A percentile compares a stretch with the other conserved stretches of the same genome.
Conservation (phyloP, 2,888 invertebrate species). For the Xylophagus ater region DNA sequence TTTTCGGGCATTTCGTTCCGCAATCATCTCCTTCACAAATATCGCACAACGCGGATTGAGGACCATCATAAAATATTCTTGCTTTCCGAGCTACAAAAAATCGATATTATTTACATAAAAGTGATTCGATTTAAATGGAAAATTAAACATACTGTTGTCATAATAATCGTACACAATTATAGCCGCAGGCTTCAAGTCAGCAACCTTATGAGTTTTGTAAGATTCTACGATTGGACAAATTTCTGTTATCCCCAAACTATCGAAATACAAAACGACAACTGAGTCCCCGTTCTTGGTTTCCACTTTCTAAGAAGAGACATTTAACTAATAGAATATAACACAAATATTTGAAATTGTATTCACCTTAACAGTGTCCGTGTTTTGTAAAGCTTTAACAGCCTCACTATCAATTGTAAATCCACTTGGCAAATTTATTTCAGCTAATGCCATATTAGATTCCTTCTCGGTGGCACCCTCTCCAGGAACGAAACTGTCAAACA, state of each 20-base stretch:
- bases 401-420: conserved; percentile 49
- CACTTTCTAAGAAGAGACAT: conserved; percentile 47
- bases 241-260: conserved; percentile 49
- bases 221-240: conserved; percentile 78
- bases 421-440: conserved; percentile 81
- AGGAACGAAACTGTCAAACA: conserved; percentile 55
- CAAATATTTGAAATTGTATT: neutral
- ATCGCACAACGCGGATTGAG: conserved; percentile 62
- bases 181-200: conserved; percentile 74
- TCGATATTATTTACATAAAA: conserved; percentile 16
- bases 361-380: neutral
- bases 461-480: conserved; percentile 45
- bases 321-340: neutral
- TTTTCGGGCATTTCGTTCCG: no score
- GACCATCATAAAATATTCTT: conserved; percentile 60
- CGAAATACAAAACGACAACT: conserved; percentile 59
- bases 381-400: neutral
- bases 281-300: conserved; percentile 55
- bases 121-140: conserved; percentile 30
- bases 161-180: conserved; percentile 84
- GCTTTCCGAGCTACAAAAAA: conserved; percentile 56
- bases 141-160: conserved; percentile 62
- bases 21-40: no score
- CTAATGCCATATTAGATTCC: conserved; percentile 76
- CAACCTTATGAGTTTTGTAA: conserved; percentile 70